Evolutionary conservation across 2,113 vertebrate genomes (phyloP).

Genomic region (Periophthalmus modestus): DNA sequence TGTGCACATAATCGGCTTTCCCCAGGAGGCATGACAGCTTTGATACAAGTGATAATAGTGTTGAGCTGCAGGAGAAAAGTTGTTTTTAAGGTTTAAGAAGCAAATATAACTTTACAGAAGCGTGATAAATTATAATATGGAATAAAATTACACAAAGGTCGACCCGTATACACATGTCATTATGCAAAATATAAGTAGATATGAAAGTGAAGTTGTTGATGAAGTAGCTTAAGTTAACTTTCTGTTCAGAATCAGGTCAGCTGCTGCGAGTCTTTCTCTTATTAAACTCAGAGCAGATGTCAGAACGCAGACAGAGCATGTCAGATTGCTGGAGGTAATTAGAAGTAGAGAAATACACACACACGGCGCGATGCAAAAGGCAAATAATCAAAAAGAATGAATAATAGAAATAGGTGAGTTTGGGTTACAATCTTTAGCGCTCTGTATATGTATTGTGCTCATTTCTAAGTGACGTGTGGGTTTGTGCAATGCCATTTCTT

Average conservation of each 20-base stretch:
- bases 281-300: conserved; percentile 11
- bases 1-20: conserved; percentile 18
- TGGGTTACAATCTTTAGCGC: neutral
- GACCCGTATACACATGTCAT: neutral
- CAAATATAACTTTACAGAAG: conserved; percentile 14
- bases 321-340: conserved; percentile 4
- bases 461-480: neutral
- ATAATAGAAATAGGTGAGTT: neutral
- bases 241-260: neutral
- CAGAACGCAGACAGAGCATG: conserved; percentile 2
- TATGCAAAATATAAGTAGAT: neutral
- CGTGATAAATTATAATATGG: neutral
- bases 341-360: neutral
- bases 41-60: conserved; percentile 11
- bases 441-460: neutral
- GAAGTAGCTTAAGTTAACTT: neutral
- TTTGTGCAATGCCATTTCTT: neutral
- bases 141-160: neutral
- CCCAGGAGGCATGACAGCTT: conserved; percentile 20
- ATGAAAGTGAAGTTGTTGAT: neutral
- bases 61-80: neutral
- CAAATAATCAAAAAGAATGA: neutral
- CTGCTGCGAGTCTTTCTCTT: neutral
- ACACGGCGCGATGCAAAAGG: neutral
- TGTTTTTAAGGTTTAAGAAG: conserved; percentile 18